phyloP scores from a whole-genome alignment of 2,113 vertebrate genomes.

The Tursiops truncatus region DNA sequence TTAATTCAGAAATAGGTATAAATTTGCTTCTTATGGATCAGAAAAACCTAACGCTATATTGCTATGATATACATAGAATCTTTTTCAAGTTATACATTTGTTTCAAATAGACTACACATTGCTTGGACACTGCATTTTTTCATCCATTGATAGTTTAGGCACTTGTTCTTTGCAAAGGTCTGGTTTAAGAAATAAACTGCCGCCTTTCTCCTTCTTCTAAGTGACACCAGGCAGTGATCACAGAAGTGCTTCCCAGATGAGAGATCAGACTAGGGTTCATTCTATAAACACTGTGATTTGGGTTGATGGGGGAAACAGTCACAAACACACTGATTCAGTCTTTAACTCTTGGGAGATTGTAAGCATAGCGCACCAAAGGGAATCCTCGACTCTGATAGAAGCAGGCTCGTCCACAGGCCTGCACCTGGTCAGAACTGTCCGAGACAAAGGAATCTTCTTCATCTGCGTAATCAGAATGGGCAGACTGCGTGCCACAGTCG shows the following conservation, averaged over 20 bases:
- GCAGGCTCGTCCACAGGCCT: slow-evolving; percentile 95
- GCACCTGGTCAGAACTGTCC: slow-evolving; percentile 97
- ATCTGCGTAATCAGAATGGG: slow-evolving; percentile 94
- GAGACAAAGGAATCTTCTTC: slow-evolving; percentile 98
- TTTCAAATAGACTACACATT: slow-evolving; percentile 68
- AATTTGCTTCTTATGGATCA: slow-evolving; percentile 74
- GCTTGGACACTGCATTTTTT: slow-evolving; percentile 66
- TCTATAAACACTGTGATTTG: slow-evolving; percentile 25
- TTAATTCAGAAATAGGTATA: slow-evolving; percentile 65
- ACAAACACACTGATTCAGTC: slow-evolving; percentile 80
- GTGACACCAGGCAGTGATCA: slow-evolving; percentile 73
- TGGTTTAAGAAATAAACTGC: slow-evolving; percentile 82
- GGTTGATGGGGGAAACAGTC: not conserved
- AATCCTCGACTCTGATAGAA: slow-evolving; percentile 97
- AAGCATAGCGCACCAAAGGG: slow-evolving; percentile 93
- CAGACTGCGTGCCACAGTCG: slow-evolving; percentile 91
- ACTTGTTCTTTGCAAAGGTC: slow-evolving; percentile 71
- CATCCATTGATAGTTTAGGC: slow-evolving; percentile 76
- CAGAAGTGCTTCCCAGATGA: slow-evolving; percentile 88
- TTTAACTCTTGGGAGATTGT: slow-evolving; percentile 91
- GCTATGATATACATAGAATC: slow-evolving; percentile 60
- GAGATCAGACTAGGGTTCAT: slow-evolving; percentile 64
- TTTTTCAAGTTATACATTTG: slow-evolving; percentile 68
- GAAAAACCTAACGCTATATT: slow-evolving; percentile 71
- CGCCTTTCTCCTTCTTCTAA: slow-evolving; percentile 87